Percentiles rank a stretch among this genome's conserved stretches.
Evolutionary conservation across 1,140 invertebrate genomes (phyloP).

Genomic region (Gonioctena quinquepunctata): DNA sequence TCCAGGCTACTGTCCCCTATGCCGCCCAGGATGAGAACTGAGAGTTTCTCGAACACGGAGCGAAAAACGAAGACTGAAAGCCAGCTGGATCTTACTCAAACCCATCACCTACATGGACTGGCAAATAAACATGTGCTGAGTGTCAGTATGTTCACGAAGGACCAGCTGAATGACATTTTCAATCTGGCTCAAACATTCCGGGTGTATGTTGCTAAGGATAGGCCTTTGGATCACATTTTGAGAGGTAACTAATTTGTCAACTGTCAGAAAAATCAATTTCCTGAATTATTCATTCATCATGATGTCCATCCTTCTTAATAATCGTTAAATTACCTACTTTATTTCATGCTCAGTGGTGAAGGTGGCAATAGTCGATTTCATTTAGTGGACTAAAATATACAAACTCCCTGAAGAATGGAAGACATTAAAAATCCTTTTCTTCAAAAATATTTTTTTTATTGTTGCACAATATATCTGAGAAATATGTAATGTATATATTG

Average conservation of each 20-base stretch:
- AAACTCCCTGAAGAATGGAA: too few relatives aligned
- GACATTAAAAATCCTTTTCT: too few relatives aligned
- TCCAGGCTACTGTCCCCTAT: conserved; percentile 55
- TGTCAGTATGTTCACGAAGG: conserved; percentile 86
- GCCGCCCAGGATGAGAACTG: conserved; percentile 60
- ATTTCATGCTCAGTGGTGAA: too few relatives aligned
- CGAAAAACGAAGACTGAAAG: conserved; percentile 17
- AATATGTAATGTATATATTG: too few relatives aligned
- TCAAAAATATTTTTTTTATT: too few relatives aligned
- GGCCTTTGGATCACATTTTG: conserved; percentile 83
- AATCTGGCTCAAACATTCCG: conserved; percentile 90
- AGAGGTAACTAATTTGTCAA: conserved; percentile 70
- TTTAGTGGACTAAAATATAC: too few relatives aligned
- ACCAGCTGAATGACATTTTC: conserved; percentile 91
- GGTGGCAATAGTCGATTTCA: too few relatives aligned
- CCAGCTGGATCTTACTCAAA: conserved; percentile 25
- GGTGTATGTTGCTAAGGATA: conserved; percentile 79
- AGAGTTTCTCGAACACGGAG: conserved; percentile 50
- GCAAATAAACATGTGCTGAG: conserved; percentile 81
- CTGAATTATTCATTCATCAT: too few relatives aligned
- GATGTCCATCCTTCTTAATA: too few relatives aligned
- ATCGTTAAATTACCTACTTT: too few relatives aligned
- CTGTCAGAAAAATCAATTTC: too few relatives aligned
- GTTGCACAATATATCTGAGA: too few relatives aligned
- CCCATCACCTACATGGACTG: conserved; percentile 57